Evolutionary conservation across 2,113 vertebrate genomes (phyloP).

Genomic region (Misgurnus mizolepis): DNA sequence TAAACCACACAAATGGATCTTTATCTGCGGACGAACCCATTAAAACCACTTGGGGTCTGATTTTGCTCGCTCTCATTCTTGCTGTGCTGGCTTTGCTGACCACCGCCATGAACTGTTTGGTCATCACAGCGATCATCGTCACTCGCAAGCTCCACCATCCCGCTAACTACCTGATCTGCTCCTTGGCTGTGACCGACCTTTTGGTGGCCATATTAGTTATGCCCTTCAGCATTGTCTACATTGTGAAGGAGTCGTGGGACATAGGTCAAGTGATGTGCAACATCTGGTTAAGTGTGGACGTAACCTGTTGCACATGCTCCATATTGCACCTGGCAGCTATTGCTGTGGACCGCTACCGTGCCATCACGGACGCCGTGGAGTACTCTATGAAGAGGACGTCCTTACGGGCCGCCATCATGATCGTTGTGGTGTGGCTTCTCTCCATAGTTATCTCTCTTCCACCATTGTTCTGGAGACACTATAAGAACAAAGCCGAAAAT

Average conservation of each 20-base stretch:
- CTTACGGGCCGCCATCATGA: constrained; percentile 87
- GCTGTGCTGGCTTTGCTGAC: constrained; percentile 88
- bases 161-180: constrained; percentile 97
- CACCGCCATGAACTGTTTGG: constrained; percentile 93
- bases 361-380: constrained; percentile 94
- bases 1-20: constrained; percentile 83
- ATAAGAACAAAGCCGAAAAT: constrained; percentile 74
- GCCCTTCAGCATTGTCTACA: constrained; percentile 97
- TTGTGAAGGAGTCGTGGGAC: constrained; percentile 89
- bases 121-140: constrained; percentile 94
- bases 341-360: constrained; percentile 91
- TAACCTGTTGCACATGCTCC: constrained; percentile 95
- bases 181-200: constrained; percentile 93
- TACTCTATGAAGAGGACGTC: constrained; percentile 93
- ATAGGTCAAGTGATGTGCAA: constrained; percentile 94
- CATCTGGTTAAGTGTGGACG: constrained; percentile 92
- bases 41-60: constrained; percentile 80
- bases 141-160: constrained; percentile 96
- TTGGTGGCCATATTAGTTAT: constrained; percentile 95
- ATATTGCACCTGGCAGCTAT: constrained; percentile 95
- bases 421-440: constrained; percentile 90
- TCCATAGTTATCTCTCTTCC: constrained; percentile 94
- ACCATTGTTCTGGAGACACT: constrained; percentile 89
- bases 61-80: constrained; percentile 87
- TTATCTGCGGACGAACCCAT: constrained; percentile 66